A percentile compares a stretch with the other conserved stretches of the same genome.
These are phyloP conservation scores for Protobothrops mucrosquamatus DNA, from an alignment of 2,113 vertebrate species.

Conservation along the genomic window DNA sequence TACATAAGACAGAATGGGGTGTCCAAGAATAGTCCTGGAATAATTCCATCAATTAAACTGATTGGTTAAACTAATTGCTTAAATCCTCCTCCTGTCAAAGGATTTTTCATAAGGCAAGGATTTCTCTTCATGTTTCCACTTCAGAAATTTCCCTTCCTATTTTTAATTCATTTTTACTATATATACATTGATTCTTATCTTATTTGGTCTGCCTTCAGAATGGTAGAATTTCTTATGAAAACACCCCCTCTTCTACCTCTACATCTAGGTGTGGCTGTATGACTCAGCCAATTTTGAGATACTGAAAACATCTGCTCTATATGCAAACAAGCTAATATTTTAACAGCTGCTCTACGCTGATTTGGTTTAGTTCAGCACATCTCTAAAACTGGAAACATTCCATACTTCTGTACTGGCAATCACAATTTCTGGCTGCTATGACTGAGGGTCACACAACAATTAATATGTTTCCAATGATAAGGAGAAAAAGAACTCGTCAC, in stretches of 20 bases:
- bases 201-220: not conserved
- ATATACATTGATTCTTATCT: not conserved
- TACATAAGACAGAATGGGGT: not conserved
- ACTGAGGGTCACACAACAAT: slow-evolving; percentile 27
- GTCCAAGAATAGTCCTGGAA: not conserved
- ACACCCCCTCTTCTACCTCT: not conserved
- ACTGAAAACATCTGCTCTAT: not conserved
- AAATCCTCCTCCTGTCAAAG: not conserved
- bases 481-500: not conserved
- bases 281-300: not conserved
- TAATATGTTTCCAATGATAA: slow-evolving; percentile 26
- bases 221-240: not conserved
- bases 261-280: not conserved
- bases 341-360: slow-evolving; percentile 19
- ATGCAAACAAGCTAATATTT: slow-evolving; percentile 25
- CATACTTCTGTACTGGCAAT: not conserved
- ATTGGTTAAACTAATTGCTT: not conserved
- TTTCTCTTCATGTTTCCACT: not conserved
- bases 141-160: not conserved
- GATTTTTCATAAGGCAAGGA: not conserved
- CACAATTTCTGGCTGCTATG: slow-evolving; percentile 21
- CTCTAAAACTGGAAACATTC: slow-evolving; percentile 12
- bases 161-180: not conserved
- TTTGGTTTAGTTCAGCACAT: slow-evolving; percentile 21
- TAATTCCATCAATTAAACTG: not conserved